Base-by-base conservation (phyloP, 2,113 vertebrate genomes). In the Lasiurus cinereus region DNA sequence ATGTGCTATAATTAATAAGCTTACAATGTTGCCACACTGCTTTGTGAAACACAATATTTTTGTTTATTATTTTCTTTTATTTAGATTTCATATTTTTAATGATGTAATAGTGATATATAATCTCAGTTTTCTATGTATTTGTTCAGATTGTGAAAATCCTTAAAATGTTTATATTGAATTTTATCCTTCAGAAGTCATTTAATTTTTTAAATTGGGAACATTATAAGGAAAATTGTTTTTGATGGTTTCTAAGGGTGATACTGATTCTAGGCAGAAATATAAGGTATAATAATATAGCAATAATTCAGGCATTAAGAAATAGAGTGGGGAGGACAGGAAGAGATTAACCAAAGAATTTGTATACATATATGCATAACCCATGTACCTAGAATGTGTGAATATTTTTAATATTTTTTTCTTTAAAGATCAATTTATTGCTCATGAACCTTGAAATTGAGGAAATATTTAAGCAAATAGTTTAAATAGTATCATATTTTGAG, bases 391-490 rank as follows among this genome's bases (percentile, higher is more conserved):
- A 92, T 78, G 4, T n/a, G 33, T 73, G 6, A 22, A 13, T 80
- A 56, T 82, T 73, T 73, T 48, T 88, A n/a, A 14, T 39, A 12
- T 43, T 8, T 56, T 69, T 69, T 77, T n/a, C 59, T 83, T 88
- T 64, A 64, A 90, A 77, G 21, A 82, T 88, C 15, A n/a, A 5
- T 83, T 72, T 80, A 59, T 92, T 88, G 72, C 31, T 91, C 29
- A 73, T 72, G 83, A 93, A 24, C 8, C 13, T 59, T 91, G 84
- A 83, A 88, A 78, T 59, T 92, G 87, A 39, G 56, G n/a, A 77
- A 82, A 52, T 69, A 88, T 43, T 86, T 80, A 93, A 91, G 9
- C 27, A 94, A 85, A 66, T 90, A 80, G 70, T 88, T 66, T 48
- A 79, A 46, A 29, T 24, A 67, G 48, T 73, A 10, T 43, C 48